A percentile compares a stretch with the other conserved stretches of the same genome.
Evolutionary conservation across 2,888 invertebrate genomes (phyloP).

Genomic region (Apamea epomidion): DNA sequence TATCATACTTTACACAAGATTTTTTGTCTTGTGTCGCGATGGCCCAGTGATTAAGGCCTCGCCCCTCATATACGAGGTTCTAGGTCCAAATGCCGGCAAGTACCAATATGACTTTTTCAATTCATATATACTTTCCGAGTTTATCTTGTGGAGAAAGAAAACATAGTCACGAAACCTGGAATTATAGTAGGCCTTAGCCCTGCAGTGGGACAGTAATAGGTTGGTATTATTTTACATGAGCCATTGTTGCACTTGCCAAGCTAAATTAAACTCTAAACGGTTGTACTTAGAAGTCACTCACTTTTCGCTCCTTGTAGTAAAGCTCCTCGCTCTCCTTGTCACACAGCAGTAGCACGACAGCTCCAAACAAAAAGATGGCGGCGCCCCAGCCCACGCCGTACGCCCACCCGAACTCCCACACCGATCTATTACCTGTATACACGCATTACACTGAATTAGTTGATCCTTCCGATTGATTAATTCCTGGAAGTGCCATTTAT

Average conservation of each 20-base stretch:
- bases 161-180: neutral
- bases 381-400: constrained; percentile 99
- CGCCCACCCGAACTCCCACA: constrained; percentile 99
- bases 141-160: neutral
- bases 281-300: constrained; percentile 79
- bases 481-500: neutral
- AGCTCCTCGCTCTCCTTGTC: constrained; percentile 99
- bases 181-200: neutral
- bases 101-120: neutral
- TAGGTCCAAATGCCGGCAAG: neutral
- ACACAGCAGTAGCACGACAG: constrained; percentile 97
- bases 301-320: constrained; percentile 99
- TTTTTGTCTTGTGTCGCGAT: neutral
- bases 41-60: neutral
- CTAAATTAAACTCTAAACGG: neutral
- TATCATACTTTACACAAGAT: neutral
- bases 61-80: neutral
- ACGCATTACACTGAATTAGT: constrained; percentile 4
- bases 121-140: too few species aligned
- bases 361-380: constrained; percentile 98
- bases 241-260: neutral
- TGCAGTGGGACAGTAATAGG: neutral
- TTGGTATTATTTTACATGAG: neutral
- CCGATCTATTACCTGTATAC: constrained; percentile 94
- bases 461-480: neutral